A percentile compares a stretch with the other conserved stretches of the same genome.
These are phyloP conservation scores for Oceanodroma tethys DNA, from an alignment of 2,113 vertebrate species.

Conservation along the genomic window DNA sequence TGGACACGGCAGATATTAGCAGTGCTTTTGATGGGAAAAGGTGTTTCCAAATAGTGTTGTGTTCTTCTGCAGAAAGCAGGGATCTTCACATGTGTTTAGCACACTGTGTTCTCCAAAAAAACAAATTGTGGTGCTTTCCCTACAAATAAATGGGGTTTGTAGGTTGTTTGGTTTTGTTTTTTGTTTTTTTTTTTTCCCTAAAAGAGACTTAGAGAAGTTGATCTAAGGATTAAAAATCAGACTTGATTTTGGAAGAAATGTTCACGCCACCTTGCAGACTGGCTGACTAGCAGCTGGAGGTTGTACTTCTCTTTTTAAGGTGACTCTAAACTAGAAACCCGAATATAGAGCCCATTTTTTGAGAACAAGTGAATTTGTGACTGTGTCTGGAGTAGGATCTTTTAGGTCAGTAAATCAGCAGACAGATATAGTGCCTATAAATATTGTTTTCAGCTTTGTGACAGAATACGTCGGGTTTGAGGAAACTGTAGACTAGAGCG, in stretches of 20 bases:
- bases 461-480: neutral
- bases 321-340: neutral
- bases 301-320: neutral
- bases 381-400: neutral
- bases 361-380: neutral
- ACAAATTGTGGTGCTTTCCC: neutral
- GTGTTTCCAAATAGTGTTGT: neutral
- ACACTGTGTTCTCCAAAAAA: neutral
- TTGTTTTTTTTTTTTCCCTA: neutral
- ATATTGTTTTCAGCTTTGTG: neutral
- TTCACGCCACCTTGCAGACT: accelerated
- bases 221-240: neutral
- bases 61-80: neutral
- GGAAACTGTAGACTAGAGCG: accelerated
- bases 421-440: neutral
- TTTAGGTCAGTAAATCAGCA: neutral
- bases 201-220: neutral
- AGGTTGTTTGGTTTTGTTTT: neutral
- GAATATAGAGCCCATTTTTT: neutral
- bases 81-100: neutral
- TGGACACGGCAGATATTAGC: neutral
- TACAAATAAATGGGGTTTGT: neutral
- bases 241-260: neutral
- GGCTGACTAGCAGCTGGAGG: neutral
- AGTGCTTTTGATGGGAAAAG: neutral